Conservation (phyloP, 2,113 vertebrate genomes). For the Sclerurus mexicanus region DNA sequence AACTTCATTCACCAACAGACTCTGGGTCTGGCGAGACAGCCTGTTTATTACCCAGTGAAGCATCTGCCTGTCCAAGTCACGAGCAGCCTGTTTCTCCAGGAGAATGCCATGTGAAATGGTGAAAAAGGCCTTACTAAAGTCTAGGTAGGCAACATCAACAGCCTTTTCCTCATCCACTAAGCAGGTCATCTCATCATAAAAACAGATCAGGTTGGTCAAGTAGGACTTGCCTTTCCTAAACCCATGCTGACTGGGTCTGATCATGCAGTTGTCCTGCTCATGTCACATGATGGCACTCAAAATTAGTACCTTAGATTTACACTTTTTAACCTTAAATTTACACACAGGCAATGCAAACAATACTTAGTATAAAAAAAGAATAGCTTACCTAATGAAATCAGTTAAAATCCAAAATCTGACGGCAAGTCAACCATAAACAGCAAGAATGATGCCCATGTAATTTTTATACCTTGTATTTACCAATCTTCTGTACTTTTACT, state of each 20-base stretch:
- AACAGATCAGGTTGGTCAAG: background rate
- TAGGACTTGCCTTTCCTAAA: background rate
- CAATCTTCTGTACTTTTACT: slow-evolving; percentile 14
- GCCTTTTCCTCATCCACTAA: background rate
- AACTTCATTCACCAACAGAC: background rate
- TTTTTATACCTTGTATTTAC: background rate
- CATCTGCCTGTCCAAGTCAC: background rate
- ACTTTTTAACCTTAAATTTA: background rate
- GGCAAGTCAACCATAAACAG: slow-evolving; percentile 32
- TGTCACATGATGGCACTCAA: background rate
- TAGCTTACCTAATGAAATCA: background rate
- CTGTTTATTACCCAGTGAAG: background rate
- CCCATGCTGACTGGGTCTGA: background rate
- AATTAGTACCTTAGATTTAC: background rate
- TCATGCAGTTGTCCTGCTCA: background rate
- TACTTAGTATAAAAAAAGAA: background rate
- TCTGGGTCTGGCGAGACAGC: background rate
- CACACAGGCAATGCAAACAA: background rate
- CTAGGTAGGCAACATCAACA: background rate
- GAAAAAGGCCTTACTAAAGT: background rate
- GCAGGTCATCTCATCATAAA: background rate
- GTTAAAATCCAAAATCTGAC: slow-evolving; percentile 36
- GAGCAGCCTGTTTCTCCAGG: background rate
- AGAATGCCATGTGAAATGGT: background rate
- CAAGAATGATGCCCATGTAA: background rate